Evolutionary conservation across 2,888 invertebrate species (phyloP).

Genomic region (Keiferia lycopersicella): DNA sequence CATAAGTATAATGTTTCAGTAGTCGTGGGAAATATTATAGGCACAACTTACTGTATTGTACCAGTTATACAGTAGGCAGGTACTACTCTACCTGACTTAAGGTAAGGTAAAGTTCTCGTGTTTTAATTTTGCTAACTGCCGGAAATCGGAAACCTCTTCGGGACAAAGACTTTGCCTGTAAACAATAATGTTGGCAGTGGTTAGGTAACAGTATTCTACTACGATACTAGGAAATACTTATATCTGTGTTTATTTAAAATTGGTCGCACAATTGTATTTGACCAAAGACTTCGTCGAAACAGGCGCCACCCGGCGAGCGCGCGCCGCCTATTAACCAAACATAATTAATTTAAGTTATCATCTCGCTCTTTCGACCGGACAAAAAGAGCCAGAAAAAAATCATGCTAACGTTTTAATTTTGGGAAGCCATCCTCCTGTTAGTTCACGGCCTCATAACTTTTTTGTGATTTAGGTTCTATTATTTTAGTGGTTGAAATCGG

Average conservation of each 20-base stretch:
- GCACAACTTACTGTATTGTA: not conserved
- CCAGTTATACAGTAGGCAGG: no score
- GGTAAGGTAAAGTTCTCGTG: no score
- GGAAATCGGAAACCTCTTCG: no score
- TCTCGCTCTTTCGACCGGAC: slow-evolving; percentile 37
- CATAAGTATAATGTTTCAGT: not conserved
- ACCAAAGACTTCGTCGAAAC: slow-evolving; percentile 25
- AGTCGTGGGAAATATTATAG: not conserved
- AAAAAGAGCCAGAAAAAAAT: slow-evolving; percentile 43
- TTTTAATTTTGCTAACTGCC: no score
- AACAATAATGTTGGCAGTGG: not conserved
- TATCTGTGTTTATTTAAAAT: not conserved
- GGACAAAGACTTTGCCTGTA: no score
- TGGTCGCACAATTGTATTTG: not conserved
- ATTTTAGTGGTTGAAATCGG: slow-evolving; percentile 54
- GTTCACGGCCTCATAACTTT: slow-evolving; percentile 45
- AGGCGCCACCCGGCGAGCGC: slow-evolving; percentile 25
- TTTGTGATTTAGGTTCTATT: slow-evolving; percentile 62
- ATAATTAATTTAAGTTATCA: slow-evolving; percentile 75
- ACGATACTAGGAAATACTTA: not conserved
- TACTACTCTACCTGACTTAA: no score
- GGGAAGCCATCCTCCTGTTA: slow-evolving; percentile 53
- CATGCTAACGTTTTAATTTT: slow-evolving; percentile 58
- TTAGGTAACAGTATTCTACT: no score
- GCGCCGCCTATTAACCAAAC: slow-evolving; percentile 64